Evolutionary conservation across 2,113 vertebrate genomes (phyloP).

Genomic region (Osmerus mordax): DNA sequence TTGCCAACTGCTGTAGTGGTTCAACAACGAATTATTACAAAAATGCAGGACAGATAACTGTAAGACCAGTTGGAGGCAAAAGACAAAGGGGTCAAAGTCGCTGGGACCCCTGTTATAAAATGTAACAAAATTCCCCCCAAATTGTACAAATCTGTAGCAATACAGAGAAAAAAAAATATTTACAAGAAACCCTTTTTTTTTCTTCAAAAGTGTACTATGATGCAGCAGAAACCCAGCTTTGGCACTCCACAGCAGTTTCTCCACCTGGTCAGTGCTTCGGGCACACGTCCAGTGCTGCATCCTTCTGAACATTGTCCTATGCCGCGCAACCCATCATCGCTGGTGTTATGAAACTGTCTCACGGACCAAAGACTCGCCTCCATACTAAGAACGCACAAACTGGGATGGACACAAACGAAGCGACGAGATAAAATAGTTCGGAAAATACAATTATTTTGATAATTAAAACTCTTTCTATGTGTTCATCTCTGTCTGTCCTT

Average conservation of each 20-base stretch:
- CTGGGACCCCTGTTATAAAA: constrained; percentile 76
- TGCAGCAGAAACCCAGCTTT: constrained; percentile 84
- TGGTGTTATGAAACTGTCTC: constrained; percentile 7
- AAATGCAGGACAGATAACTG: constrained; percentile 45
- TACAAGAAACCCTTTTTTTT: constrained; percentile 74
- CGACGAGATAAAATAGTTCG: constrained; percentile 40
- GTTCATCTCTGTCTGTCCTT: constrained; percentile 15
- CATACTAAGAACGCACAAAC: constrained; percentile 18
- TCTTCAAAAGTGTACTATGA: constrained; percentile 59
- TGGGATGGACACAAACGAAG: constrained; percentile 32
- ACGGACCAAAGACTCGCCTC: constrained; percentile 24
- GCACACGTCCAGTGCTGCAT: constrained; percentile 53
- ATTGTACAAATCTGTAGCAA: constrained; percentile 83
- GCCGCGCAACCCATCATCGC: constrained; percentile 49
- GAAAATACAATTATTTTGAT: constrained; percentile 42
- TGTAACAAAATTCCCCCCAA: constrained; percentile 79
- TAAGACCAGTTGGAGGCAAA: constrained; percentile 30
- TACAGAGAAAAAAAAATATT: constrained; percentile 74
- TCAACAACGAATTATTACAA: constrained; percentile 53
- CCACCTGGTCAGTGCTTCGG: constrained; percentile 52
- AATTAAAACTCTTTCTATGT: constrained; percentile 34
- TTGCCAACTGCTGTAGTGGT: constrained; percentile 66
- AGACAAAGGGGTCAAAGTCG: constrained; percentile 44
- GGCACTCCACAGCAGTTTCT: constrained; percentile 74
- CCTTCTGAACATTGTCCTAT: constrained; percentile 23